Evolutionary conservation across 1,140 invertebrate species (phyloP), one percentile per base, ranked within the genome.

Genomic region (Achroia grisella): DNA sequence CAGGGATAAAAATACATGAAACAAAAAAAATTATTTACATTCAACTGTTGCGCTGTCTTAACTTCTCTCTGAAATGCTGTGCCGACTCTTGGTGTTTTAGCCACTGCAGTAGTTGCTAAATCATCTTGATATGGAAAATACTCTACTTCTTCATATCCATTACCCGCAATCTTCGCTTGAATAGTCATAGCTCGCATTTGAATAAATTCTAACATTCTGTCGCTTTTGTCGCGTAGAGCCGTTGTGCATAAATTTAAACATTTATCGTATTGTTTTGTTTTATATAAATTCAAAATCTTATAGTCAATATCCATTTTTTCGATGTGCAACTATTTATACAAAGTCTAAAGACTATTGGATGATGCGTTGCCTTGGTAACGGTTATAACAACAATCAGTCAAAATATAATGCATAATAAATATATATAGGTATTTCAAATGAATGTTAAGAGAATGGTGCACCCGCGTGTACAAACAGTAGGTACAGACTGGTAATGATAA

Each of bases 91-190:
- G 81, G 75, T 11, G 81, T 81, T 42, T 81, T 85, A 9, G 77
- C 76, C 1, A 85, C 54, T 12, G 59, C 64, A 2, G 76, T 72
- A 11, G 56, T 49, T n/a, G 44, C 37, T 10, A 79, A 39, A n/a
- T 77, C 76, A 36, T 82, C 65, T 35, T 72, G 57, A 39, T 73
- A 57, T 9, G 66, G 54, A 23, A 60, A 71, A 52, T 79, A 82
- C 10, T 73, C 71, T 1, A 82, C 77, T 58, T 82, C 81, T 58
- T 85, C 81, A 27, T 85, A 85, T 4, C 70, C 73, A 62, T 82
- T 81, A 13, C 75, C 77, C 37, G 73, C 76, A 15, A 79, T 40
- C 52, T 85, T 85, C 1, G 77, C 75, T 34, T 73, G 73, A 35
- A 82, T 57, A 1, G 81, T 77, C 73, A 82, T 77, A 10, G 64